Evolutionary conservation across 1,140 invertebrate genomes (phyloP).

Genomic region (Drosophila azteca): DNA sequence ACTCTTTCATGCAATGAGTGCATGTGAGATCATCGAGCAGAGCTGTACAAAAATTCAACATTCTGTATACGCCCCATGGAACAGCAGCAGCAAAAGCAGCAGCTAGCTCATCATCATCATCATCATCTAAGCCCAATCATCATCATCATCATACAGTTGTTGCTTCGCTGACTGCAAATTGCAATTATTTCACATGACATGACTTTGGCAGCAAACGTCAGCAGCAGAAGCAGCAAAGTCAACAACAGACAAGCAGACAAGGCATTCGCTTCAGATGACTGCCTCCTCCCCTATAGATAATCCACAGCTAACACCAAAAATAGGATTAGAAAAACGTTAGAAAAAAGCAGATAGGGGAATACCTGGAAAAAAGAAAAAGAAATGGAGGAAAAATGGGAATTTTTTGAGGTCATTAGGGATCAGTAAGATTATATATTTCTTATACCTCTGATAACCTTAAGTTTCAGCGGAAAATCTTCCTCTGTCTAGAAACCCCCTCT

Average conservation of each 20-base stretch:
- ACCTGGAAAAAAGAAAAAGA: too few relatives aligned
- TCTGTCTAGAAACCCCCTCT: not conserved
- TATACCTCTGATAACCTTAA: not conserved
- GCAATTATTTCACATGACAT: slow-evolving; percentile 79
- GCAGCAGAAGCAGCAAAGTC: slow-evolving; percentile 2
- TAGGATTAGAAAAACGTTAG: not conserved
- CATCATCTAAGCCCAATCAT: slow-evolving; percentile 6
- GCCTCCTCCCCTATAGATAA: not conserved
- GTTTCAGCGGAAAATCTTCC: too few relatives aligned
- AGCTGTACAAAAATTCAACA: slow-evolving; percentile 58
- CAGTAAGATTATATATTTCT: not conserved
- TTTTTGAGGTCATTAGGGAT: too few relatives aligned
- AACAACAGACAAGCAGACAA: too few relatives aligned
- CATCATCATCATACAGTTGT: slow-evolving; percentile 21
- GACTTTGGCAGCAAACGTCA: slow-evolving; percentile 55
- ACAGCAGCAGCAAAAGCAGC: slow-evolving; percentile 50
- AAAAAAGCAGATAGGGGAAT: too few relatives aligned
- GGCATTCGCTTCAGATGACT: too few relatives aligned
- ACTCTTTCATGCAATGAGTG: slow-evolving; percentile 73
- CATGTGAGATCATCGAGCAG: slow-evolving; percentile 75
- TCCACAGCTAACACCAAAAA: slow-evolving; percentile 44
- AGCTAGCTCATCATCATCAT: slow-evolving; percentile 33
- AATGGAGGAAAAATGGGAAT: too few relatives aligned
- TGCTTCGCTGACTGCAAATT: slow-evolving; percentile 59
- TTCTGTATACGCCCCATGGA: slow-evolving; percentile 74